Base-by-base conservation (phyloP, 2,888 invertebrate species). In the Rambutsinella grinnellia region DNA sequence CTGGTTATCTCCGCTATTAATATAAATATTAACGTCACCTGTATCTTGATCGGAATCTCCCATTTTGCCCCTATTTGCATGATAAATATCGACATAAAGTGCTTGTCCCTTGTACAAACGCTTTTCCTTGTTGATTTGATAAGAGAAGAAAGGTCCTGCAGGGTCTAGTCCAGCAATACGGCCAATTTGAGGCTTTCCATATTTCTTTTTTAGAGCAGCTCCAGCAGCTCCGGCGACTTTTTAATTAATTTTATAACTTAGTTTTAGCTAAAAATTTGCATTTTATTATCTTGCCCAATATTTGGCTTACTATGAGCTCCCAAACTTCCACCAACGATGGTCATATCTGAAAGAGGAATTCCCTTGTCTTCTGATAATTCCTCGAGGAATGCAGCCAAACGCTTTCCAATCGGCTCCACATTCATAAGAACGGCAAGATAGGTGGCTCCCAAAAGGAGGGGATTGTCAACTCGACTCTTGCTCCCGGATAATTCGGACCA, bases 251-350 rank as follows among this genome's bases (percentile, higher is more conserved):
- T 51, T 10, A 21, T 21, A 8, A 23, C 24, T 21, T 54, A 6
- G 8, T 8, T 19, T 23, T n/a, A 2, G n/a, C n/a, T 21, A n/a
- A 27, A 28, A 17, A 8, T 24, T 58, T 2, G 26, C n/a, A 27
- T 27, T 5, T 36, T n/a, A n/a, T n/a, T n/a, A n/a, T n/a, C n/a
- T n/a, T n/a, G n/a, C n/a, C n/a, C n/a, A n/a, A n/a, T n/a, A n/a
- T n/a, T n/a, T n/a, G n/a, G n/a, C n/a, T 3, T 62, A 63, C 63
- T 58, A 63, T 79, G 79, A 53, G 76, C 67, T 27, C 79, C 79
- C 6, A 79, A 44, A 28, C 66, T 66, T 53, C 71, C 67, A 2
- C 79, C 71, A 23, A 79, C 57, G n/a, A 79, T 76, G 21, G 66
- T 57, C 2, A 79, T 53, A 8, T 71, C 21, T n/a, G 6, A n/a